Base-by-base conservation (phyloP, 2,888 invertebrate species). In the Synergus japonicus region DNA sequence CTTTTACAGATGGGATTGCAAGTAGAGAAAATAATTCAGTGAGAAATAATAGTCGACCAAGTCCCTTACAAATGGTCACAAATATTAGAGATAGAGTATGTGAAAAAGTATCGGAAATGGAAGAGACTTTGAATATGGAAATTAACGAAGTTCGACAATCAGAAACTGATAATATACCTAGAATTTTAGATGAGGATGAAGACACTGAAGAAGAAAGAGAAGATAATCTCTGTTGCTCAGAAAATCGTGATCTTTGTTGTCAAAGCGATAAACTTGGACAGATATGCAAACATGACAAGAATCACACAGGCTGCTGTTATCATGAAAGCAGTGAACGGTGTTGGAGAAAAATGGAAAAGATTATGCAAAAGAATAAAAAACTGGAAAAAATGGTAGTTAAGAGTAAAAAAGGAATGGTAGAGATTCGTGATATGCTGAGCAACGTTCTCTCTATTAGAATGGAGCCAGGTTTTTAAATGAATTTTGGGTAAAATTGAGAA, bases 401-500 rank as follows among this genome's bases (percentile, higher is more conserved):
- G 69, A 90, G 82, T 76, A 87, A 88, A 15, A 86, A 81, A 49
- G 91, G 90, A 76, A 86, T 90, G 84, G 87, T 88, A 10, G 88
- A 89, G 76, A 86, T 91, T 79, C 85, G 89, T 12, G 88, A 88
- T 54, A 89, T 90, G 87, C 81, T 90, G 15, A 90, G 81, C 76
- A 90, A 76, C 44, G 89, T 89, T 15, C 84, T 89, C 78, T 89
- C 89, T 0, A 89, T 90, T 10, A 89, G 88, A 79, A 87, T 90
- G 88, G 91, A 91, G 77, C 91, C 91, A 9, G 91, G 91, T 76
- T 91, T 91, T 86, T 91, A 83, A 87, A 76, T 41, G 58, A 60
- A 8, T 4, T 44, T 43, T 67, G 10, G 67, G 8, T 46, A 12
- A 44, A 73, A 12, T 41, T 64, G 29, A 78, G 60, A 73, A 73